Percentiles rank a stretch among this genome's conserved stretches.
phyloP scores from a whole-genome alignment of 1,140 invertebrate genomes.

The Phymorhynchus buccinoides region DNA sequence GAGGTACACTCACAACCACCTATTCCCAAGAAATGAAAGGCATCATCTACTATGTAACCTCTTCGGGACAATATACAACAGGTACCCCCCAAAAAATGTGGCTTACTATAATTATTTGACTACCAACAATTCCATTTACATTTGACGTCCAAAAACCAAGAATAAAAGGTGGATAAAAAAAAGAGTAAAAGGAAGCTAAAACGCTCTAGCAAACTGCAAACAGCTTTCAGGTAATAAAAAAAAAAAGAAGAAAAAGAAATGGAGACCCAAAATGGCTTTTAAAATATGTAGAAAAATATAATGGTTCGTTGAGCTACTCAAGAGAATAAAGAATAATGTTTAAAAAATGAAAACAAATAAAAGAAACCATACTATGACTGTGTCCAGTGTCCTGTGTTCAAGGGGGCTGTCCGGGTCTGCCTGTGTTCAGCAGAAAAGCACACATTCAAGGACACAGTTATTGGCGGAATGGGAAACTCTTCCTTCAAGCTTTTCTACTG shows the following conservation, averaged over 20 bases:
- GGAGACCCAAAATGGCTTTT: background rate
- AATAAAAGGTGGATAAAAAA: background rate
- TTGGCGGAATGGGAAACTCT: no score
- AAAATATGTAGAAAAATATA: background rate
- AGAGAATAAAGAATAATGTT: conserved; percentile 3
- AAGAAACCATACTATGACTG: conserved; percentile 28
- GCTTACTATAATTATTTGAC: no score
- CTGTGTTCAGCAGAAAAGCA: conserved; percentile 24
- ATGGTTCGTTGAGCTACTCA: conserved; percentile 3
- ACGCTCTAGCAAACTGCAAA: no score
- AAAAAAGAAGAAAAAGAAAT: background rate
- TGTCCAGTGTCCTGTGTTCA: conserved; percentile 19
- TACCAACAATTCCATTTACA: no score
- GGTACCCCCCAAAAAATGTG: no score
- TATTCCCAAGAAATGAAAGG: no score
- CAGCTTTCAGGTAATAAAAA: background rate
- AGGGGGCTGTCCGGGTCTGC: background rate
- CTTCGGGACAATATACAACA: no score
- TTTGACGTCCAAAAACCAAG: background rate
- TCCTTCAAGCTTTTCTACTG: no score
- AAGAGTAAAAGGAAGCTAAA: no score
- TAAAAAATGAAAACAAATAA: conserved; percentile 3
- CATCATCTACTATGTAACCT: no score
- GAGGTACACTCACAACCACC: no score
- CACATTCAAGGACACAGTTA: background rate